phyloP scores from a whole-genome alignment of 2,888 invertebrate species.

The Drosophila mimetica region DNA sequence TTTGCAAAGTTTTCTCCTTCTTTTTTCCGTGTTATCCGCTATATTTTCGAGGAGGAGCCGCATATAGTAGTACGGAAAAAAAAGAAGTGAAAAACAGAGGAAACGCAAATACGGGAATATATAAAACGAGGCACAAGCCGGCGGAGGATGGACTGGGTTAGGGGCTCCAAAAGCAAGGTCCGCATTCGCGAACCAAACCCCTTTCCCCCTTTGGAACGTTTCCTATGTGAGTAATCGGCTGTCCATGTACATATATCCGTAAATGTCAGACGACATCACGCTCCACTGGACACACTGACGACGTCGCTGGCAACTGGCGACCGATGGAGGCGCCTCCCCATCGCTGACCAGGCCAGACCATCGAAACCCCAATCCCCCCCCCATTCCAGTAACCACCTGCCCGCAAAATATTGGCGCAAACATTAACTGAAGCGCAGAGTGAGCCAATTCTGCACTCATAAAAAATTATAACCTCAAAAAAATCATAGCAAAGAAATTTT shows the following conservation, averaged over 20 bases:
- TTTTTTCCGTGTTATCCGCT: slow-evolving; percentile 20
- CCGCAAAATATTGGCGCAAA: slow-evolving; percentile 77
- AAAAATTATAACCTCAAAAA: not conserved
- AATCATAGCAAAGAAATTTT: not conserved
- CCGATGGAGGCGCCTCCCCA: slow-evolving; percentile 63
- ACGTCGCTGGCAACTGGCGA: slow-evolving; percentile 20
- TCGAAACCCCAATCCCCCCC: slow-evolving; percentile 10
- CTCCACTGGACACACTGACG: slow-evolving; percentile 73
- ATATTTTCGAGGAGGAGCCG: slow-evolving; percentile 39
- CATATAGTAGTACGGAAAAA: slow-evolving; percentile 32
- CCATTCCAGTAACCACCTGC: slow-evolving; percentile 25
- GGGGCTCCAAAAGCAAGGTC: slow-evolving; percentile 41
- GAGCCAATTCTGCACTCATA: slow-evolving; percentile 9
- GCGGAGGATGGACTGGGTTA: slow-evolving; percentile 1
- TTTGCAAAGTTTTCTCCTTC: slow-evolving; percentile 35
- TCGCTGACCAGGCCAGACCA: slow-evolving; percentile 35
- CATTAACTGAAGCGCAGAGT: slow-evolving; percentile 45
- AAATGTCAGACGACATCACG: slow-evolving; percentile 81
- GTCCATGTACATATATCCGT: slow-evolving; percentile 69
- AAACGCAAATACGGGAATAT: slow-evolving; percentile 53
- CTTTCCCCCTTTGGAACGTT: not conserved
- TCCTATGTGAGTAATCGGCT: slow-evolving; percentile 51
- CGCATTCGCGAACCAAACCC: slow-evolving; percentile 64
- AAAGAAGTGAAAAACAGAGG: not conserved
- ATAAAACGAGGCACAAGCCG: slow-evolving; percentile 31